Evolutionary conservation across 2,113 vertebrate genomes (phyloP).

Genomic region (Trachemys scripta): DNA sequence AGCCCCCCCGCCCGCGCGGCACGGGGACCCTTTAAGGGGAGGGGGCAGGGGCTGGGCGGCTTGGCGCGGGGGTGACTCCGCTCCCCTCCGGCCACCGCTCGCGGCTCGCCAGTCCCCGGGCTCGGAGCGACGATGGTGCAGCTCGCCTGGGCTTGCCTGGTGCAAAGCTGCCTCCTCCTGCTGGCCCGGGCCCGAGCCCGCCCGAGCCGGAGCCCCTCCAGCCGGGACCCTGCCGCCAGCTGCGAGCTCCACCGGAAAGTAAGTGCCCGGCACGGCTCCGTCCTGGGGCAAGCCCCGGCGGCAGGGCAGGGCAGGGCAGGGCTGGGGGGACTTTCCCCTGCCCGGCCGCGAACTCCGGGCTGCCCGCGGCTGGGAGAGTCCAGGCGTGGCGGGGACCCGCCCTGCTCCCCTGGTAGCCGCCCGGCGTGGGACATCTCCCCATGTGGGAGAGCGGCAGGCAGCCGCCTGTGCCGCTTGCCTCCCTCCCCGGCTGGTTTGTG

Average conservation of each 20-base stretch:
- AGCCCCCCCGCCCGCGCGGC: neutral
- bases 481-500: no score
- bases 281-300: neutral
- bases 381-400: no score
- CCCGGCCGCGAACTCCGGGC: neutral
- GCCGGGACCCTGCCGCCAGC: neutral
- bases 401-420: no score
- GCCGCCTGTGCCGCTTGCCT: no score
- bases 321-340: neutral
- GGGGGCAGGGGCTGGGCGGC: neutral
- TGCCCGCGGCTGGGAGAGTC: no score
- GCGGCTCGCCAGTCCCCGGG: no score
- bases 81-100: neutral
- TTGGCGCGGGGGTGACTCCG: neutral
- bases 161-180: conserved; percentile 32
- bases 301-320: neutral
- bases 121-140: neutral
- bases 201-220: neutral
- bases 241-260: conserved; percentile 38
- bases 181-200: conserved; percentile 31
- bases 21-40: conserved; percentile 38
- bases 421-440: no score
- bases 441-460: no score
- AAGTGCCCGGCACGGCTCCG: neutral
- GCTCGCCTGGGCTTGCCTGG: neutral